phyloP scores from a whole-genome alignment of 2,888 invertebrate genomes.

The Mythimna lalbum region DNA sequence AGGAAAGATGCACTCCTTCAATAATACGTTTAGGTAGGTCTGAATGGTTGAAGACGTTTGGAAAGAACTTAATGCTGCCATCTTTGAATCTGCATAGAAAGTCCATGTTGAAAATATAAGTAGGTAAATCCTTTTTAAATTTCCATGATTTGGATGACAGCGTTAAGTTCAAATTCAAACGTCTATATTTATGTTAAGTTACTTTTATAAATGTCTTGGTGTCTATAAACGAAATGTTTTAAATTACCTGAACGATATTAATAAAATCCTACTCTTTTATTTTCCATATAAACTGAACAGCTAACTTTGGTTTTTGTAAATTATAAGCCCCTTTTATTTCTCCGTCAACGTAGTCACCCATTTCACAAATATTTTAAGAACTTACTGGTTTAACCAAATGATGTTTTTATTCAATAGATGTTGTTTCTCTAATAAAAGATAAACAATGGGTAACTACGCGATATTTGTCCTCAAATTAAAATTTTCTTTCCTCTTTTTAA shows the following conservation, averaged over 20 bases:
- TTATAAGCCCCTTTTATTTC: slow-evolving; percentile 45
- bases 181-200: slow-evolving; percentile 6
- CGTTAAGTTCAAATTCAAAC: slow-evolving; percentile 39
- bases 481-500: slow-evolving; percentile 84
- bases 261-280: slow-evolving; percentile 24
- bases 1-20: slow-evolving; percentile 95
- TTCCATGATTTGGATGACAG: slow-evolving; percentile 14
- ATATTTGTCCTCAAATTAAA: slow-evolving; percentile 73
- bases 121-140: background rate
- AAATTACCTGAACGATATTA: slow-evolving; percentile 22
- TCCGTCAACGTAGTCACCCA: slow-evolving; percentile 55
- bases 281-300: slow-evolving; percentile 31
- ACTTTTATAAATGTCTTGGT: slow-evolving; percentile 40
- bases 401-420: background rate
- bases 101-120: background rate
- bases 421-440: background rate
- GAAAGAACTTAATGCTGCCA: slow-evolving; percentile 36
- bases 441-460: slow-evolving; percentile 61
- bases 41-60: slow-evolving; percentile 24
- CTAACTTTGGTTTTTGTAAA: slow-evolving; percentile 40
- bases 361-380: slow-evolving; percentile 1
- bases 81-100: background rate
- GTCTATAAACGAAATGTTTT: slow-evolving; percentile 44
- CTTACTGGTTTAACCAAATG: background rate
- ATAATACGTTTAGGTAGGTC: slow-evolving; percentile 94